Conservation (phyloP, 2,888 invertebrate genomes). For the Rutpela maculata region DNA sequence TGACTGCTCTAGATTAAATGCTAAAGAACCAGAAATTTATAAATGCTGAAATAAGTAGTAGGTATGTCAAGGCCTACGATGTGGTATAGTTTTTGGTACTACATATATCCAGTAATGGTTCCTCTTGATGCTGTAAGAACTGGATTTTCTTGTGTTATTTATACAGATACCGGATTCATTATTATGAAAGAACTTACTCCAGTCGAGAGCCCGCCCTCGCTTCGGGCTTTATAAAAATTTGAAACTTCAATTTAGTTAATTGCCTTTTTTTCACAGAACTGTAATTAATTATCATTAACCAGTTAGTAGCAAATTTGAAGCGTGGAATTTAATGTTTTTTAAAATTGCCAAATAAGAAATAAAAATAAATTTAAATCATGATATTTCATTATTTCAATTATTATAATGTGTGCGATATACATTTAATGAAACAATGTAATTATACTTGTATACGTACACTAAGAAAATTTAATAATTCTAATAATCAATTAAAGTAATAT, state of each 20-base stretch:
- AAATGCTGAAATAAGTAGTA: neutral
- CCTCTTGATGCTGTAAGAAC: neutral
- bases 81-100: neutral
- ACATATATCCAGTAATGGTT: neutral
- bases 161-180: neutral
- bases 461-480: too few relatives aligned
- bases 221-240: neutral
- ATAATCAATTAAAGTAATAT: too few relatives aligned
- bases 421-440: too few relatives aligned
- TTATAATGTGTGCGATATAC: too few relatives aligned
- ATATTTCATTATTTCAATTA: too few relatives aligned
- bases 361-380: too few relatives aligned
- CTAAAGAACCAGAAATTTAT: conserved; percentile 1
- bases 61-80: neutral
- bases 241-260: neutral
- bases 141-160: conserved; percentile 4
- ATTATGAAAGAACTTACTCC: neutral
- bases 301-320: too few relatives aligned
- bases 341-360: too few relatives aligned
- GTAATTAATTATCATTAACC: too few relatives aligned
- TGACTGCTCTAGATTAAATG: neutral
- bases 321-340: too few relatives aligned
- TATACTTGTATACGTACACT: too few relatives aligned
- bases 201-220: neutral
- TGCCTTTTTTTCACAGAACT: neutral